Percentiles rank a stretch among this genome's conserved stretches.
phyloP scores from a whole-genome alignment of 2,113 vertebrate genomes.

The Sterna hirundo region DNA sequence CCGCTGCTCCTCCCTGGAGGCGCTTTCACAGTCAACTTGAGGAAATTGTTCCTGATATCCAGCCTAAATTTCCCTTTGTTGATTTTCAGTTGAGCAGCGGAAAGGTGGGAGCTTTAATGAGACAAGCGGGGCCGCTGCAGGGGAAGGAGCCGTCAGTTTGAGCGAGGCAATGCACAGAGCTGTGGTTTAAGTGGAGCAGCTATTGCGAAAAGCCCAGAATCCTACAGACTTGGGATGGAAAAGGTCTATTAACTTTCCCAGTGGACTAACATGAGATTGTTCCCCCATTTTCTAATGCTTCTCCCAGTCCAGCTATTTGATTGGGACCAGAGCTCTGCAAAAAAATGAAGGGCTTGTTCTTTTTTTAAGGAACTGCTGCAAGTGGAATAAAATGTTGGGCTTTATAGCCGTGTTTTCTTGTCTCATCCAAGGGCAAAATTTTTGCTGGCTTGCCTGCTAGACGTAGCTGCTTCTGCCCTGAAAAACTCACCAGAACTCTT shows the following conservation, averaged over 20 bases:
- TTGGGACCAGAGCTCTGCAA: constrained; percentile 42
- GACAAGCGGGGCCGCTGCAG: constrained; percentile 38
- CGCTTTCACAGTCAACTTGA: constrained; percentile 38
- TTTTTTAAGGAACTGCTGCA: neutral
- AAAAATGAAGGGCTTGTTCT: neutral
- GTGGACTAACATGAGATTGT: neutral
- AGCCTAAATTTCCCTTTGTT: constrained; percentile 57
- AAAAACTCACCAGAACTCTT: neutral
- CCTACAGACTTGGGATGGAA: constrained; percentile 45
- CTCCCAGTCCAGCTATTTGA: constrained; percentile 54
- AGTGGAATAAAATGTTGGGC: neutral
- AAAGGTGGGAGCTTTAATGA: constrained; percentile 68
- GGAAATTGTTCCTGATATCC: constrained; percentile 58
- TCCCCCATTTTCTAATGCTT: constrained; percentile 49
- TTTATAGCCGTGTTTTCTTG: neutral
- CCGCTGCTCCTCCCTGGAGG: neutral
- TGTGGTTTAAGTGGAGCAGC: constrained; percentile 10
- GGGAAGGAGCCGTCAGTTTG: constrained; percentile 57
- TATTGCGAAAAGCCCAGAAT: constrained; percentile 1
- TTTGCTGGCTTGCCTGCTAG: neutral
- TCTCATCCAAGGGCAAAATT: neutral
- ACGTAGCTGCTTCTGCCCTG: neutral
- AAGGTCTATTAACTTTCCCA: constrained; percentile 49
- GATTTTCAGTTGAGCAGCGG: constrained; percentile 52
- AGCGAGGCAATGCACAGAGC: constrained; percentile 51